phyloP scores from a whole-genome alignment of 2,888 invertebrate genomes.

The Xestobium rufovillosum region DNA sequence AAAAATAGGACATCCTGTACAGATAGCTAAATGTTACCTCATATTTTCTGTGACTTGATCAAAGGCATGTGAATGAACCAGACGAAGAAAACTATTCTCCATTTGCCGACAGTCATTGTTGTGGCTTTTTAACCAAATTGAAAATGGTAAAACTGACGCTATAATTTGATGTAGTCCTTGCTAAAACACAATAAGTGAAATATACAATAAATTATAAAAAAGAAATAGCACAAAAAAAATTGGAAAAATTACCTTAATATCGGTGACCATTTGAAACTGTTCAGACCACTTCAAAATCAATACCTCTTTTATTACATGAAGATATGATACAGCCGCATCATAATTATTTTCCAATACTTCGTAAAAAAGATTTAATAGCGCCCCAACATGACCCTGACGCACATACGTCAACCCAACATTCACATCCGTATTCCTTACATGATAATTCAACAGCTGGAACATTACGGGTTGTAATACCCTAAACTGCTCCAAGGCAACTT shows the following conservation, averaged over 20 bases:
- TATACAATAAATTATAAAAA: too few relatives aligned
- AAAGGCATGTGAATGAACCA: conserved; percentile 46
- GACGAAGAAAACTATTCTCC: conserved; percentile 25
- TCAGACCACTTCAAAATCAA: too few relatives aligned
- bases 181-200: conserved; percentile 29
- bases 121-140: conserved; percentile 20
- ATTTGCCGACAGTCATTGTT: not conserved
- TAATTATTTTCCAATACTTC: conserved; percentile 3
- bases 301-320: too few relatives aligned
- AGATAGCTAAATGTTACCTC: too few relatives aligned
- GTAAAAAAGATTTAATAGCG: conserved; percentile 45
- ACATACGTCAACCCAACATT: conserved; percentile 44
- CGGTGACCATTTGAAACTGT: too few relatives aligned
- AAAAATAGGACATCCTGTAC: too few relatives aligned
- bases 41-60: conserved; percentile 41
- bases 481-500: conserved; percentile 45
- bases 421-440: conserved; percentile 51
- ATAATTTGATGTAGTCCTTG: conserved; percentile 40
- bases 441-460: conserved; percentile 50
- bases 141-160: conserved; percentile 32
- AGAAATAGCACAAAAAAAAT: too few relatives aligned
- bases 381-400: conserved; percentile 52
- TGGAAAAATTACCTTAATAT: too few relatives aligned
- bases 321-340: not conserved
- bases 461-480: conserved; percentile 48